Conservation (phyloP, 1,140 invertebrate species). For the Brevipalpus yothersi region DNA sequence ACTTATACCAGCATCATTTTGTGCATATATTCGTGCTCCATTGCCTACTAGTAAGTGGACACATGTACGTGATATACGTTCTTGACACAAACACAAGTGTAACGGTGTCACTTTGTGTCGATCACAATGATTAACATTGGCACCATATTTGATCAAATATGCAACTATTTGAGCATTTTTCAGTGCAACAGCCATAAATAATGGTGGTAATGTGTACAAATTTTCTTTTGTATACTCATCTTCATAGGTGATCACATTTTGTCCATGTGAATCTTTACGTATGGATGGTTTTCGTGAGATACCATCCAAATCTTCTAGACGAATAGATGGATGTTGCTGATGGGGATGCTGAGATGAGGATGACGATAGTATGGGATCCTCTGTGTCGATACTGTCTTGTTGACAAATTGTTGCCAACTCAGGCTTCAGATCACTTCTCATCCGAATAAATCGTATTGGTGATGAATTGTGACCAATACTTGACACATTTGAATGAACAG, state of each 20-base stretch:
- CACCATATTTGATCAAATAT: conserved; percentile 29
- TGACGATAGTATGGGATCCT: no score
- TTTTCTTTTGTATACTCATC: conserved; percentile 24
- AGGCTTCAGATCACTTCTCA: no score
- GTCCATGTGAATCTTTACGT: background rate
- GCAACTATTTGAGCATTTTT: conserved; percentile 25
- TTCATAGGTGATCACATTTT: conserved; percentile 13
- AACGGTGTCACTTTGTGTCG: conserved; percentile 28
- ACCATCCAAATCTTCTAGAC: no score
- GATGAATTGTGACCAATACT: no score
- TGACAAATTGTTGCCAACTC: no score
- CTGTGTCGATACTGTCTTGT: no score
- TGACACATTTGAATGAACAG: no score
- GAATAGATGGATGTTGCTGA: no score
- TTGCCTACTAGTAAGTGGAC: conserved; percentile 26
- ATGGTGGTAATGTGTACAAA: conserved; percentile 26
- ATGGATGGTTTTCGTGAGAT: no score
- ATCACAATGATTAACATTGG: conserved; percentile 24
- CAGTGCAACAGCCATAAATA: conserved; percentile 27
- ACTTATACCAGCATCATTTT: conserved; percentile 22
- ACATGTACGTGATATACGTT: conserved; percentile 25
- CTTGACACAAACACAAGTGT: conserved; percentile 27
- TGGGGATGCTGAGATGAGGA: no score
- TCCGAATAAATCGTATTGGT: no score
- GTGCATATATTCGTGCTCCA: conserved; percentile 23